Evolutionary conservation across 2,888 invertebrate species (phyloP).

Genomic region (Linhomoeus sp.): DNA sequence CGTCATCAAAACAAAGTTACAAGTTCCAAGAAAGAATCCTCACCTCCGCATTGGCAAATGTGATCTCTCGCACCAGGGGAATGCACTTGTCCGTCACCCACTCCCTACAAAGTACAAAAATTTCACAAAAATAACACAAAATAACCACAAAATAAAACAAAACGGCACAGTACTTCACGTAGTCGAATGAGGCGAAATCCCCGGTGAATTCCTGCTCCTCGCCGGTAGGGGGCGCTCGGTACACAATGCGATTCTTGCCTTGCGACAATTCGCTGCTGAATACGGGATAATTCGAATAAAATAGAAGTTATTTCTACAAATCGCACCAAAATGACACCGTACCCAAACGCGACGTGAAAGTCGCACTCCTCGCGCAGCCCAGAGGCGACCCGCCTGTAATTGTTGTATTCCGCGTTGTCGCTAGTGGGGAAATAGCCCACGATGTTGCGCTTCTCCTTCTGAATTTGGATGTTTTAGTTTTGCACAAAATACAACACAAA

Average conservation of each 20-base stretch:
- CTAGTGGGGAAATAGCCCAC: constrained; percentile 34
- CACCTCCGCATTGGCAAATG: constrained; percentile 91
- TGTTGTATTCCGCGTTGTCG: constrained; percentile 57
- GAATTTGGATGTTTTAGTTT: constrained; percentile 17
- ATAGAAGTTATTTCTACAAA: background rate
- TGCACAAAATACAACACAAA: too few species aligned
- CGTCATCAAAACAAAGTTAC: too few species aligned
- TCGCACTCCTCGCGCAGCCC: constrained; percentile 83
- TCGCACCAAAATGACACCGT: constrained; percentile 9
- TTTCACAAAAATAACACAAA: constrained; percentile 5
- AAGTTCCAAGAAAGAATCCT: too few species aligned
- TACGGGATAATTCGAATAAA: constrained; percentile 16
- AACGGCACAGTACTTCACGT: constrained; percentile 11
- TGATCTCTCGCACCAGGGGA: constrained; percentile 88
- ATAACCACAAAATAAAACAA: background rate
- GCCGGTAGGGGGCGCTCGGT: background rate
- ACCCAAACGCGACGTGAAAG: constrained; percentile 75
- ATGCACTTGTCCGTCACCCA: constrained; percentile 87
- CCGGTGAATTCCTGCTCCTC: constrained; percentile 9
- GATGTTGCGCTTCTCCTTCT: constrained; percentile 45
- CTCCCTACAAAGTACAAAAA: constrained; percentile 38
- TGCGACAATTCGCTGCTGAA: background rate
- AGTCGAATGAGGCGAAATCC: constrained; percentile 11
- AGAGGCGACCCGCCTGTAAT: constrained; percentile 57
- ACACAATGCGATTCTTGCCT: constrained; percentile 7